Evolutionary conservation across 2,797 vertebrate genomes (phyloP), one percentile per base, ranked within the genome.

Genomic region (Periparus ater): DNA sequence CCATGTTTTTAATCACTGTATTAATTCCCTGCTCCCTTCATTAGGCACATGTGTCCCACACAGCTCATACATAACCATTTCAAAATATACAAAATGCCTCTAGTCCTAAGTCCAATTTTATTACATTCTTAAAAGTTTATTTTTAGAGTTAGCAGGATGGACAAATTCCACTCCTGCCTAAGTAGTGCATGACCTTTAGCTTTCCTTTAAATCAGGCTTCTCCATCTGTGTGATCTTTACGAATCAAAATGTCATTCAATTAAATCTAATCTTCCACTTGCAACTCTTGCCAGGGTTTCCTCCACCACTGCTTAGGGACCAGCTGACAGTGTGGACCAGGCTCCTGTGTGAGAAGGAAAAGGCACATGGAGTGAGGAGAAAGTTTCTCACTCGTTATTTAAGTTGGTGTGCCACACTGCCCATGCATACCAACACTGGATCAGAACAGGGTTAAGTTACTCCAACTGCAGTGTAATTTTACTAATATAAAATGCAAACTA

Each of bases 121-220:
- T 95, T 93, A 30, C 82, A 92, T 86, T 89, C 85, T 70, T 93
- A 91, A 73, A 78, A 86, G 91, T 91, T 89, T 94, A 91, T 74
- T 96, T 91, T 93, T 74, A 77, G 72, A 89, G 32, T 88, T 89
- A 96, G 25, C 10, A 70, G 62, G 20, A 73, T 73, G 91, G 92
- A 96, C 85, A 95, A 96, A 95, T 93, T 91, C 75, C 55, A 89
- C 32, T 91, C 63, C 85, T 92, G 60, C 55, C 73, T 92, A 88
- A 94, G 91, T 44, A 92, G 79, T 85, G 40, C 32, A 36, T 91
- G 85, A 85, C 95, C 89, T 97, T 96, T 90, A 92, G 8, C 58
- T 97, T 72, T 91, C 63, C 34, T 84, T 91, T 81, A 88, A 92
- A 91, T 70, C 17, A 53, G 70, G 82, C 45, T 20, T 75, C 32